Evolutionary conservation across 2,113 vertebrate genomes (phyloP).

Genomic region (Herpailurus yagouaroundi): DNA sequence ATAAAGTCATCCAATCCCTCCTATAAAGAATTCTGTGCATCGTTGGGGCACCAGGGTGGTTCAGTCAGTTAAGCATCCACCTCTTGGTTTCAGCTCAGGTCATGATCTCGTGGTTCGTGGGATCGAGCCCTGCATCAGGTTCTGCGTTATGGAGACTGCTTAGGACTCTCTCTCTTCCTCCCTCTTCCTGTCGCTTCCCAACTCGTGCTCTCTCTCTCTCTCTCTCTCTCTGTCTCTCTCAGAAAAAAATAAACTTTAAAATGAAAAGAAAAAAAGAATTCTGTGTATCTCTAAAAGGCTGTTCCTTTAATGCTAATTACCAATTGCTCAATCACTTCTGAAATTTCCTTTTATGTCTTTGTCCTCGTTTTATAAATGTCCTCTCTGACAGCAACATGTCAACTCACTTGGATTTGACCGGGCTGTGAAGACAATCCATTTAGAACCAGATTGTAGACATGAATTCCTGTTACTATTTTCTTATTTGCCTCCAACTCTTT

Average conservation of each 20-base stretch:
- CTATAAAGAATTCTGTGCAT: background rate
- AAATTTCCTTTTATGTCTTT: background rate
- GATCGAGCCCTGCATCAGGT: no score
- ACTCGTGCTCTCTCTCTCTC: no score
- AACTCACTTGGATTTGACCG: background rate
- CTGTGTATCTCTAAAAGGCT: background rate
- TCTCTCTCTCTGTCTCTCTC: no score
- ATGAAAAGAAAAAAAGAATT: background rate
- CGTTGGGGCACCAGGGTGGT: no score
- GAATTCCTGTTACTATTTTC: background rate
- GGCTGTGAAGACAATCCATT: background rate
- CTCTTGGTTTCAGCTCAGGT: no score
- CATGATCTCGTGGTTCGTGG: no score
- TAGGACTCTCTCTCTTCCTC: no score
- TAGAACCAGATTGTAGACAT: rapidly evolving
- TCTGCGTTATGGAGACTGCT: no score
- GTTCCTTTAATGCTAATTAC: background rate
- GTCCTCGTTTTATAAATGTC: background rate
- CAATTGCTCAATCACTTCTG: background rate
- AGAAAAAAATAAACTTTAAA: no score
- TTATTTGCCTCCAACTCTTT: background rate
- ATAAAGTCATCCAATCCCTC: background rate
- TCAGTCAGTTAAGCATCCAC: no score
- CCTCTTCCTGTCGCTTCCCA: no score
- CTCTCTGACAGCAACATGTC: background rate